Percentiles rank a stretch among this genome's conserved stretches.
Conservation (phyloP, 2,113 vertebrate genomes). For the Tringa solitaria region DNA sequence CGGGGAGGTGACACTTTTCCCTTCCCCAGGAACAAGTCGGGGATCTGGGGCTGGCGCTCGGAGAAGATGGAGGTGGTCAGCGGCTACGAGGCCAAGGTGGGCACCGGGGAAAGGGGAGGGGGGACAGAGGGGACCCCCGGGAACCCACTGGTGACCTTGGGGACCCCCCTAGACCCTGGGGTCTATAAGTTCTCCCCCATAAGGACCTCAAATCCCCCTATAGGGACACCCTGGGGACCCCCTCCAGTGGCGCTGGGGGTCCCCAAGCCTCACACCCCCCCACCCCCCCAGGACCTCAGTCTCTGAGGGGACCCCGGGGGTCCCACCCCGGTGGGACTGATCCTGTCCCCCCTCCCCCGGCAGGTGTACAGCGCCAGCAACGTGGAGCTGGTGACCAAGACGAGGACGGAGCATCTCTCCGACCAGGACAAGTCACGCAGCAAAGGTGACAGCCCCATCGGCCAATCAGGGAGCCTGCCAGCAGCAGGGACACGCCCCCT, state of each 20-base stretch:
- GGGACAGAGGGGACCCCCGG: background rate
- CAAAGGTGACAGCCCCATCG: slow-evolving; percentile 80
- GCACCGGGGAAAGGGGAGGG: accelerated
- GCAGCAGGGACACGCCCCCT: accelerated
- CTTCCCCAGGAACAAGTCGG: slow-evolving; percentile 88
- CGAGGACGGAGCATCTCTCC: slow-evolving; percentile 91
- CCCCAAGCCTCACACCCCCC: no score
- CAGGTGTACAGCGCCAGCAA: slow-evolving; percentile 97
- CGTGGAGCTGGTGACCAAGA: slow-evolving; percentile 94
- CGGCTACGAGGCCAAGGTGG: slow-evolving; percentile 94
- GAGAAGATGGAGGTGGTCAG: slow-evolving; percentile 93
- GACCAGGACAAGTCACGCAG: slow-evolving; percentile 94
- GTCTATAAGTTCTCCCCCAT: no score
- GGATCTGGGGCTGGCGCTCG: slow-evolving; percentile 97
- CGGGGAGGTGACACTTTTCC: background rate
- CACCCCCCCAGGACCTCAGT: no score
- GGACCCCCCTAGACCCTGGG: no score
- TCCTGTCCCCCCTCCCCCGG: background rate
- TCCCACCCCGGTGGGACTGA: background rate
- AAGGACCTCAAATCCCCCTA: no score
- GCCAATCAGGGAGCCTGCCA: background rate
- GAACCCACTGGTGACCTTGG: no score
- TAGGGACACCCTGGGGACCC: no score
- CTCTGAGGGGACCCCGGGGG: no score
- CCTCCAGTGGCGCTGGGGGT: no score